Evolutionary conservation across 2,888 invertebrate species (phyloP), one percentile per base, ranked within the genome.

Genomic region (Patella caerulea): DNA sequence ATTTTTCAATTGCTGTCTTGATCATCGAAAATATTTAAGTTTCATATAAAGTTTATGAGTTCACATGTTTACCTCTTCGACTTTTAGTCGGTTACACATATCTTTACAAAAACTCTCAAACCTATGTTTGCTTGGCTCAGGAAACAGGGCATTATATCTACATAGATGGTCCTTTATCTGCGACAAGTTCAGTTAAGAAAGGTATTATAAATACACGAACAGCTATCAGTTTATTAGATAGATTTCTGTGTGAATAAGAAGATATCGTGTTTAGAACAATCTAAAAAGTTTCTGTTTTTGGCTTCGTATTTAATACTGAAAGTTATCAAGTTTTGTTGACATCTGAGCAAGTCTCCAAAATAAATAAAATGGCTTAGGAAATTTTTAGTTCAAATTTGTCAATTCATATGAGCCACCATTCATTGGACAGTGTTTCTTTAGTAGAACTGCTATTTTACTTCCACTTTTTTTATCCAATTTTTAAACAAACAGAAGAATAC

Each of bases 71-170:
- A 24, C 56, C 56, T 9, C n/a, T 56, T 56, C 17, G 56, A 17
- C n/a, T 56, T 17, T 56, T n/a, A 24, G n/a, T 56, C 56, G 15
- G 56, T 14, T 15, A 15, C 56, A 56, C 56, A 14, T n/a, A 11
- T 56, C n/a, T 56, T 56, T 14, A 56, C 56, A 15, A 56, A 56
- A 56, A 56, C 56, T 56, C 56, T 56, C 56, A 56, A 56, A 56
- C 3, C 56, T 56, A 56, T 56, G 15, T 56, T 56, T 56, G 7
- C 56, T 56, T n/a, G n/a, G 4, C n/a, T 3, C 15, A 56, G 56
- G n/a, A 56, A 56, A 56, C 56, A 56, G 4, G 56, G 56, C n/a
- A 56, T 56, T 17, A 14, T 56, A 5, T 56, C 17, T 56, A 17
- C 56, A 17, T 56, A 56, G 4, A 17, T 56, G 4, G 4, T 55